Percentiles rank a stretch among this genome's conserved stretches.
Conservation (phyloP, 2,888 invertebrate genomes). For the Drosophila austrosaltans region DNA sequence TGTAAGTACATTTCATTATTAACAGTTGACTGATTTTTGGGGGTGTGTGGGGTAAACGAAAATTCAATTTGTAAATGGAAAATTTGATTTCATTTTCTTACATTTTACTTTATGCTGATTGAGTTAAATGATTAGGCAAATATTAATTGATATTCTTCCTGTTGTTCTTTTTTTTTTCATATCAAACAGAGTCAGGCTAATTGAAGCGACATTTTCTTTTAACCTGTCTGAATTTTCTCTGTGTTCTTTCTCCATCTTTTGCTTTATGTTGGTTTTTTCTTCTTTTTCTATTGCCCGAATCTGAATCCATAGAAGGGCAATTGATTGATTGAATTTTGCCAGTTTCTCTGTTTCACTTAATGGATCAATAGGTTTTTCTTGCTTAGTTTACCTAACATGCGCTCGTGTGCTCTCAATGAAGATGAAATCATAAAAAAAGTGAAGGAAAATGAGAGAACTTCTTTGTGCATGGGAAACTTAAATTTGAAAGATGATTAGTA, state of each 20-base stretch:
- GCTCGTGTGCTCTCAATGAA: conserved; percentile 30
- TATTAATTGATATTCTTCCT: conserved; percentile 10
- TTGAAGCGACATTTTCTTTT: conserved; percentile 44
- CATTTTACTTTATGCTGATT: conserved; percentile 28
- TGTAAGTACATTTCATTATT: conserved; percentile 9
- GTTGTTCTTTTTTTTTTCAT: conserved; percentile 13
- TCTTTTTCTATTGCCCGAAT: conserved; percentile 25
- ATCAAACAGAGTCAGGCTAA: conserved; percentile 41
- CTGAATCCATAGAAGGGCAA: conserved; percentile 22
- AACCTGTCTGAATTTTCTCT: conserved; percentile 16
- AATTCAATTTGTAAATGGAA: conserved; percentile 1
- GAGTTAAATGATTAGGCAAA: conserved; percentile 27
- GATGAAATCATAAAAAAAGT: neutral
- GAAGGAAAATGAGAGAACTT: neutral
- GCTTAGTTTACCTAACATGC: conserved; percentile 31
- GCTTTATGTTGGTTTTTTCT: neutral
- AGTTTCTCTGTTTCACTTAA: conserved; percentile 34
- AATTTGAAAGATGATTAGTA: too few relatives aligned
- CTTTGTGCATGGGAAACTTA: neutral
- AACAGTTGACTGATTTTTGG: conserved; percentile 17
- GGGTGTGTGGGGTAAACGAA: neutral
- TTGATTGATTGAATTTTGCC: conserved; percentile 58
- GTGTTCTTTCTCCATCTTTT: conserved; percentile 2
- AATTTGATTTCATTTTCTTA: conserved; percentile 11
- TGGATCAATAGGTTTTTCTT: conserved; percentile 41